Conservation (phyloP, 2,888 invertebrate genomes). For the Thymelicus lineola region DNA sequence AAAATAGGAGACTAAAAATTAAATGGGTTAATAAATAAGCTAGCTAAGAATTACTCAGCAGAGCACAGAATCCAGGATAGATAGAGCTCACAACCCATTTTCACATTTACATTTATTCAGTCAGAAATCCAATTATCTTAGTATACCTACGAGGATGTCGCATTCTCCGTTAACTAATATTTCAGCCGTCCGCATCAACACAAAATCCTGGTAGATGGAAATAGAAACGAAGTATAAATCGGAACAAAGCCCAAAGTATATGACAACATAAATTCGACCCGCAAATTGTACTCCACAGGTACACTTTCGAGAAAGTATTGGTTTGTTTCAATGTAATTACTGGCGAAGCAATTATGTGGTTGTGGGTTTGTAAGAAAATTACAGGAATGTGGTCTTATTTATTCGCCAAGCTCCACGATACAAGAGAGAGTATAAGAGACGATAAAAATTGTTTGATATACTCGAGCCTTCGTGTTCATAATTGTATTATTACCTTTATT, state of each 20-base stretch:
- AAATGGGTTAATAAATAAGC: no score
- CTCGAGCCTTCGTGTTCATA: no score
- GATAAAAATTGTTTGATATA: no score
- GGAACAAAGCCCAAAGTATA: constrained; percentile 13
- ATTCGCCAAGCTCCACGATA: no score
- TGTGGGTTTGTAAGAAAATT: not conserved
- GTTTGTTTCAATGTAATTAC: constrained; percentile 23
- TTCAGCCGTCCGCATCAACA: constrained; percentile 12
- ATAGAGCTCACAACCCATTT: no score
- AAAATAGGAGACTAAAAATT: no score
- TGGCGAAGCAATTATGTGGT: not conserved
- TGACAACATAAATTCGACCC: constrained; percentile 19
- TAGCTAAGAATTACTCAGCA: no score
- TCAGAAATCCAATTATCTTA: not conserved
- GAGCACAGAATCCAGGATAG: no score
- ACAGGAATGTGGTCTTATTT: no score
- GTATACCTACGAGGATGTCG: not conserved
- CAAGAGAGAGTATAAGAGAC: no score
- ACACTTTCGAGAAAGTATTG: constrained; percentile 7
- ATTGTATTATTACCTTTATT: no score
- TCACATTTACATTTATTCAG: no score
- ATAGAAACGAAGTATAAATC: constrained; percentile 13
- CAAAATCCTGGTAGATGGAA: constrained; percentile 4
- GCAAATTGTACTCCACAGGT: constrained; percentile 12
- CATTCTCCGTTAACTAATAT: constrained; percentile 7